Conservation (phyloP, 1,140 invertebrate genomes). For the Hirudo medicinalis region DNA sequence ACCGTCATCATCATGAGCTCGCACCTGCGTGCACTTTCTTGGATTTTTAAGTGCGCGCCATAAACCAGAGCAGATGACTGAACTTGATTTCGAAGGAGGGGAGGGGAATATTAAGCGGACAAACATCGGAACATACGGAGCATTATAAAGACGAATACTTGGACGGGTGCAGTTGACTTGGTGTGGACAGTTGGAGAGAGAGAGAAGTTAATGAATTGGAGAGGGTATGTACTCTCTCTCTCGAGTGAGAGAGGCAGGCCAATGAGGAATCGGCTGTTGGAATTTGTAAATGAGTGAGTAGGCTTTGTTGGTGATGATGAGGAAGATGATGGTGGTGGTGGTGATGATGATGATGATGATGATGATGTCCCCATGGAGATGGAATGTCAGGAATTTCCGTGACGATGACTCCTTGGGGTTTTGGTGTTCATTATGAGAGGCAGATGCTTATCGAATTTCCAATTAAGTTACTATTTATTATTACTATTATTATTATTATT, state of each 20-base stretch:
- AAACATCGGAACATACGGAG: not conserved
- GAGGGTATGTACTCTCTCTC: not conserved
- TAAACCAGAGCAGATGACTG: not conserved
- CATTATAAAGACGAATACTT: not conserved
- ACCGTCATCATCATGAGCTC: not conserved
- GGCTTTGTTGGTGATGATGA: not conserved
- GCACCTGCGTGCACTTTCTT: not conserved
- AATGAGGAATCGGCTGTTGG: not conserved
- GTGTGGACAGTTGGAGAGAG: not conserved
- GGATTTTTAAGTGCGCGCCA: not conserved
- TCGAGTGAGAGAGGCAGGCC: not conserved
- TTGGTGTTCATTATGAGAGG: too few species aligned
- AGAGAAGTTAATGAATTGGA: not conserved
- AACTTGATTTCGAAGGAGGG: not conserved
- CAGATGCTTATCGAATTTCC: too few species aligned
- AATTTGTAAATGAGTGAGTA: not conserved
- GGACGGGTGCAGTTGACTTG: too few species aligned
- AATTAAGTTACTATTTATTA: too few species aligned
- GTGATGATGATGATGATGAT: too few species aligned
- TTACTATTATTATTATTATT: too few species aligned
- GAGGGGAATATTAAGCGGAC: not conserved
- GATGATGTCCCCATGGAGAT: too few species aligned
- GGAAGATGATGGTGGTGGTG: not conserved
- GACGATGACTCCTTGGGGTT: too few species aligned
- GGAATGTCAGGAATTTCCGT: too few species aligned